phyloP scores from a whole-genome alignment of 2,888 invertebrate species.

The Phasia obesa region DNA sequence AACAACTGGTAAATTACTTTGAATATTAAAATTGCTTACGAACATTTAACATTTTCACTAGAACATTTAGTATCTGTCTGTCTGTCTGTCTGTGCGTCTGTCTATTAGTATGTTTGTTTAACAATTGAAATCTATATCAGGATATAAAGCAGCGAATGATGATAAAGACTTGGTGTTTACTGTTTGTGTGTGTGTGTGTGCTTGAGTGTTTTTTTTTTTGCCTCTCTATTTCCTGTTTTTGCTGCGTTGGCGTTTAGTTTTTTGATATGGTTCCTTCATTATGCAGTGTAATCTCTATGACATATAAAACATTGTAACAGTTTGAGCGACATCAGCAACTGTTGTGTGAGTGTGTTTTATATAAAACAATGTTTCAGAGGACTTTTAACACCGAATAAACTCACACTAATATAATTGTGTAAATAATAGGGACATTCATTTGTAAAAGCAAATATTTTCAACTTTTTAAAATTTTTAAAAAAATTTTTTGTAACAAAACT shows the following conservation, averaged over 20 bases:
- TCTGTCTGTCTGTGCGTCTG: neutral
- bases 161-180: neutral
- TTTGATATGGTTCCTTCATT: slow-evolving; percentile 34
- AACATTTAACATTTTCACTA: slow-evolving; percentile 29
- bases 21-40: slow-evolving; percentile 60
- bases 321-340: slow-evolving; percentile 71
- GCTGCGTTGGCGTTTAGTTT: slow-evolving; percentile 64
- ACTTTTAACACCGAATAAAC: slow-evolving; percentile 12
- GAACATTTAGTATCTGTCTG: neutral
- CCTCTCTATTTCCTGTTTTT: slow-evolving; percentile 49
- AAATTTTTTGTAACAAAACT: too few species aligned
- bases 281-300: slow-evolving; percentile 58
- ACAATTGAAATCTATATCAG: slow-evolving; percentile 52
- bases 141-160: neutral
- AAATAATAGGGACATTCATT: slow-evolving; percentile 32
- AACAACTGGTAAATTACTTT: slow-evolving; percentile 64
- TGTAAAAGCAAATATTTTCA: neutral
- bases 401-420: slow-evolving; percentile 1
- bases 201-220: neutral
- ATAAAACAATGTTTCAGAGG: slow-evolving; percentile 45
- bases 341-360: slow-evolving; percentile 64
- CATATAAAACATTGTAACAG: slow-evolving; percentile 69
- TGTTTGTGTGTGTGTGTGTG: slow-evolving; percentile 3
- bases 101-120: neutral
- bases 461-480: too few species aligned